Evolutionary conservation across 2,113 vertebrate species (phyloP).

Genomic region (Panurus biarmicus): DNA sequence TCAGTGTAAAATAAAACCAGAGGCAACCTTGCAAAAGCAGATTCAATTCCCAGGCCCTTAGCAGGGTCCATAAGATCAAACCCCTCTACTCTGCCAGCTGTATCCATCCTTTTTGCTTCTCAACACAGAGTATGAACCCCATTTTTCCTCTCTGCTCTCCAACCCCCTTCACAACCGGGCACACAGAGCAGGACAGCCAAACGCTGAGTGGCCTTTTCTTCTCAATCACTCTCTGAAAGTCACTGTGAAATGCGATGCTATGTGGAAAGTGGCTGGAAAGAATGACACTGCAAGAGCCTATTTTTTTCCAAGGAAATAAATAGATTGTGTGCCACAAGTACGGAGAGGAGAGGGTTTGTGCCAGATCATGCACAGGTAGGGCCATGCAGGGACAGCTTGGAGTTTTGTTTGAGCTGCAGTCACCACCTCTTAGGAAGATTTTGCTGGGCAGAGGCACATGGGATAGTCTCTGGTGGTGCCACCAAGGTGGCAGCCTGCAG

Average conservation of each 20-base stretch:
- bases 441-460: background rate
- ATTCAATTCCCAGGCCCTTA: background rate
- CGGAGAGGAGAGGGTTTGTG: background rate
- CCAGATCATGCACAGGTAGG: slow-evolving; percentile 46
- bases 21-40: background rate
- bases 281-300: slow-evolving; percentile 53
- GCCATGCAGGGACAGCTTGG: background rate
- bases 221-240: slow-evolving; percentile 56
- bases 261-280: slow-evolving; percentile 68
- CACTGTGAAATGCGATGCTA: slow-evolving; percentile 48
- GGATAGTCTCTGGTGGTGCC: background rate
- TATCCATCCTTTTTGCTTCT: background rate
- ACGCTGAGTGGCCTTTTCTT: background rate
- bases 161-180: background rate
- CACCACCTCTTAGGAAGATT: background rate
- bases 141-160: background rate
- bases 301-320: slow-evolving; percentile 67
- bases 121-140: background rate
- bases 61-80: background rate
- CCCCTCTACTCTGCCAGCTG: background rate
- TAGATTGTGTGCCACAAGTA: background rate
- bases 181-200: background rate
- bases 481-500: background rate
- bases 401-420: background rate
- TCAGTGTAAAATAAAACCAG: background rate